Evolutionary conservation across 2,113 vertebrate genomes (phyloP), one percentile per base, ranked within the genome.

Genomic region (Phalacrocorax aristotelis): DNA sequence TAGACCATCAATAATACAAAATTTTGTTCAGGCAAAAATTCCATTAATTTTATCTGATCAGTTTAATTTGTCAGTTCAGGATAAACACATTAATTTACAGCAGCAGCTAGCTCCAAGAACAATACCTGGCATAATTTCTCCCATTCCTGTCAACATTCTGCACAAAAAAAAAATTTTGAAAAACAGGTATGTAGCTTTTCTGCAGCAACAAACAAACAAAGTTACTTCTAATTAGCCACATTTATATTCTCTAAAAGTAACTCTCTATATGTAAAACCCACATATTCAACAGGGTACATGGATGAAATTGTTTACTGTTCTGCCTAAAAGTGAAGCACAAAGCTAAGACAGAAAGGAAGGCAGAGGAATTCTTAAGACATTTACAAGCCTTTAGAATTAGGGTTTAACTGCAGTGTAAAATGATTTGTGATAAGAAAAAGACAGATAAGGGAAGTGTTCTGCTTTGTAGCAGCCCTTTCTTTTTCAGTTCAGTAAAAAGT

Each of bases 111-210:
- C 20, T 38, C 9, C 10, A 71, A 55, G n/a, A 91, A 42, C 13
- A 91, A 54, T 36, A 5, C 7, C 10, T 66, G 62, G 19, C 25
- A 17, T 32, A 91, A 54, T 70, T 82, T 93, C 13, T 82, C 7
- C 57, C 19, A 38, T 4, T 42, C 2, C 30, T 71, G 13, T n/a
- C 29, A 85, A 22, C 4, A 49, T 40, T 0, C 1, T 0, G 2
- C 7, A 3, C 21, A 8, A 2, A 26, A 57, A 57, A 83, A 60
- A 68, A 61, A 19, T 4, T 42, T 5, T 42, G 0, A 0, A 71
- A 76, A 38, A 6, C 8, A 13, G 14, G 0, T 9, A 36, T n/a
- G 8, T 70, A 44, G 51, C 18, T 94, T 78, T 69, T 77, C 21
- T 42, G 9, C 19, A 60, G 34, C 19, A 54, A 49, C 3, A 34